These are phyloP conservation scores for Aphrophora alni DNA, from an alignment of 2,888 invertebrate species.

Conservation along the genomic window DNA sequence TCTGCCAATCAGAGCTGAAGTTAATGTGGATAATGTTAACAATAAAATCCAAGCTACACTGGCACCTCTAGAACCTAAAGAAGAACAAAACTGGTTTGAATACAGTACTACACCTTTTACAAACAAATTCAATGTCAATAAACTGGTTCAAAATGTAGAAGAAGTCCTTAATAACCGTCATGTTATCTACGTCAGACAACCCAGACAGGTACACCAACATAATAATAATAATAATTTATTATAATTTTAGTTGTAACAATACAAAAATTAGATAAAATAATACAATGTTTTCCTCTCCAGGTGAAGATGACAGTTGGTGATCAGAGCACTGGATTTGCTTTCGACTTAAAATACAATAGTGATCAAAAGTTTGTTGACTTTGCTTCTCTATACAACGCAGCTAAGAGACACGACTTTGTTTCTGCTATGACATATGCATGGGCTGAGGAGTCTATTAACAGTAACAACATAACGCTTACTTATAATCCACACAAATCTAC, in stretches of 20 bases:
- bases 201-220: conserved; percentile 27
- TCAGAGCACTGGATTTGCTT: conserved; percentile 60
- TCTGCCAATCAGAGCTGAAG: conserved; percentile 62
- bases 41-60: conserved; percentile 60
- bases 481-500: conserved; percentile 61
- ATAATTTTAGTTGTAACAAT: background rate
- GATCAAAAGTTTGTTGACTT: conserved; percentile 60
- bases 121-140: conserved; percentile 63
- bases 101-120: conserved; percentile 71
- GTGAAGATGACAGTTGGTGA: conserved; percentile 44
- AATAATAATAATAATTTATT: background rate
- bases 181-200: conserved; percentile 35
- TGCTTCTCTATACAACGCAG: conserved; percentile 54
- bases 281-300: conserved; percentile 27
- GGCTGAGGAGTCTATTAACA: conserved; percentile 58
- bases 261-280: background rate
- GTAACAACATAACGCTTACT: conserved; percentile 61
- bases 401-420: conserved; percentile 47
- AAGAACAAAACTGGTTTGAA: conserved; percentile 64
- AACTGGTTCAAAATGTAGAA: conserved; percentile 60
- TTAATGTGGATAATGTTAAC: conserved; percentile 61
- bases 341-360: conserved; percentile 63
- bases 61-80: conserved; percentile 60
- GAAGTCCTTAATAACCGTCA: conserved; percentile 31
- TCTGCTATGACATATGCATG: conserved; percentile 52